phyloP scores from a whole-genome alignment of 2,113 vertebrate species.

The Pterocles gutturalis region DNA sequence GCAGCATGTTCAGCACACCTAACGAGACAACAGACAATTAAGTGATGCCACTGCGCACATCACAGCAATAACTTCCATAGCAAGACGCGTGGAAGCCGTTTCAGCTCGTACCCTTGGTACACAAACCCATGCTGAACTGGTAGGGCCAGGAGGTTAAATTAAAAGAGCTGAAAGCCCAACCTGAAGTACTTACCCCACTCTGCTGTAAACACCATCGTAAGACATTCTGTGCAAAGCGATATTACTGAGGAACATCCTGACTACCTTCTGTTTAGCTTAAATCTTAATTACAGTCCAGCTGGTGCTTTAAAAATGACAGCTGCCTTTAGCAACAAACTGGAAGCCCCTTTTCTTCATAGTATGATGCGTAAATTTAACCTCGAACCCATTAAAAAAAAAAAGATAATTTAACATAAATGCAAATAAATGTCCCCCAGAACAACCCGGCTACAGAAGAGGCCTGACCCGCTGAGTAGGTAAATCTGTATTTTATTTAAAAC shows the following conservation, averaged over 20 bases:
- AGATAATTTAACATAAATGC: not conserved
- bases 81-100: not conserved
- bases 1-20: constrained; percentile 32
- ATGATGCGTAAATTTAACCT: not conserved
- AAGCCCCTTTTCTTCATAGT: not conserved
- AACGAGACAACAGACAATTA: not conserved
- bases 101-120: not conserved
- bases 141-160: not conserved
- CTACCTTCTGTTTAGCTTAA: not conserved
- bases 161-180: not conserved
- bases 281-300: not conserved
- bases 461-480: not conserved
- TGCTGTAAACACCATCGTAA: not conserved
- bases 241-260: not conserved
- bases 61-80: not conserved
- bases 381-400: not conserved
- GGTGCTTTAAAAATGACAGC: not conserved
- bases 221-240: not conserved
- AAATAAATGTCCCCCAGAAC: not conserved
- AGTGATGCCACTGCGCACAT: not conserved
- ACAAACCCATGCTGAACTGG: not conserved
- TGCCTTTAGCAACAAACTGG: not conserved
- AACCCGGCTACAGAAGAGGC: not conserved
- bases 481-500: not conserved
- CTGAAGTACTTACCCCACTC: not conserved